A percentile compares a stretch with the other conserved stretches of the same genome.
Evolutionary conservation across 1,140 invertebrate species (phyloP).

Genomic region (Palaemon carinicauda): DNA sequence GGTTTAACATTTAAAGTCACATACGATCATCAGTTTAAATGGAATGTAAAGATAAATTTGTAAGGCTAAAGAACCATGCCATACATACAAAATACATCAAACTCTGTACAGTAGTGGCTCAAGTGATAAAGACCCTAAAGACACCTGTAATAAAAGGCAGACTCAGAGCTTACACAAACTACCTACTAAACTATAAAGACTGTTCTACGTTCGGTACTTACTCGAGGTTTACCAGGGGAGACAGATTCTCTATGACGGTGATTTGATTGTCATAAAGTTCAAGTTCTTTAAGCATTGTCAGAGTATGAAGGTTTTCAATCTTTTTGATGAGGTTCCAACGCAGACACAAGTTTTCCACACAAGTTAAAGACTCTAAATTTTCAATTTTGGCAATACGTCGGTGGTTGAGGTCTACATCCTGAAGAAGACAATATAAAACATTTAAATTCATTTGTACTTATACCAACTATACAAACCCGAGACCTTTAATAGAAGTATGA

Average conservation of each 20-base stretch:
- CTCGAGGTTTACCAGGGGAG: conserved; percentile 87
- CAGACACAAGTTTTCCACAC: conserved; percentile 82
- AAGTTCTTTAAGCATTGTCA: conserved; percentile 82
- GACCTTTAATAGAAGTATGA: too few relatives aligned
- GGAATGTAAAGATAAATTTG: too few relatives aligned
- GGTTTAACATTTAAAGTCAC: too few relatives aligned
- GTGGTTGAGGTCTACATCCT: conserved; percentile 88
- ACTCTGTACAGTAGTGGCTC: too few relatives aligned
- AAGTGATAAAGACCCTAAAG: too few relatives aligned
- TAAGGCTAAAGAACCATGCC: too few relatives aligned
- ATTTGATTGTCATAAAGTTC: conserved; percentile 98
- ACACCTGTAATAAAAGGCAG: too few relatives aligned
- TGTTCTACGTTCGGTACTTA: conserved; percentile 69
- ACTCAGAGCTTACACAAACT: not conserved
- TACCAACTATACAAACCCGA: too few relatives aligned
- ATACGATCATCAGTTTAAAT: too few relatives aligned
- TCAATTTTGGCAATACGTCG: conserved; percentile 82
- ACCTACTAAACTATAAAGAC: not conserved
- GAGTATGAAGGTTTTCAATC: conserved; percentile 84
- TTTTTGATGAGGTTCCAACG: conserved; percentile 95
- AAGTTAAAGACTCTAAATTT: conserved; percentile 78
- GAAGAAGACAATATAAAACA: conserved; percentile 58
- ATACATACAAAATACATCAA: too few relatives aligned
- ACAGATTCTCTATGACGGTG: conserved; percentile 86
- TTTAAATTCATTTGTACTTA: too few relatives aligned